These are phyloP conservation scores for Bellardia pandia DNA, from an alignment of 2,888 invertebrate genomes.

Conservation along the genomic window DNA sequence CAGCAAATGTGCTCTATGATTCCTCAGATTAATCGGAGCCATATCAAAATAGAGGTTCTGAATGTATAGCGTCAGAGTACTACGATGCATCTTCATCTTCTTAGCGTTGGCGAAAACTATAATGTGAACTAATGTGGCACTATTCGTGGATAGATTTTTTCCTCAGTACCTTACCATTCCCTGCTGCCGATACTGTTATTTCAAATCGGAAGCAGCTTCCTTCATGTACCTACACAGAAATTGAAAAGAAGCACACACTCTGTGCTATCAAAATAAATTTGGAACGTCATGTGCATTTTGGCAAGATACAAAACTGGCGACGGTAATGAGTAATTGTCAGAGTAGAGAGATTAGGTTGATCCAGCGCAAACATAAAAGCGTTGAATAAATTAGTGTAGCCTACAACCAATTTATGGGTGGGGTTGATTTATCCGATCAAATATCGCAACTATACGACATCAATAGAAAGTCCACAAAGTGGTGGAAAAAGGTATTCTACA, in stretches of 20 bases:
- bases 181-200: conserved; percentile 44
- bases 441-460: conserved; percentile 38
- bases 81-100: no score
- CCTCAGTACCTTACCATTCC: conserved; percentile 36
- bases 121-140: no score
- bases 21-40: no score
- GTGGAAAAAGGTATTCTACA: not conserved
- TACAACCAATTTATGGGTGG: conserved; percentile 29
- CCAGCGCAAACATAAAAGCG: not conserved
- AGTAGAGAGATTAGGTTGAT: no score
- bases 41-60: no score
- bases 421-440: conserved; percentile 46
- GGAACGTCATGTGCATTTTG: not conserved
- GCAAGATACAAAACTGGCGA: not conserved
- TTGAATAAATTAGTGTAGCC: not conserved
- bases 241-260: not conserved
- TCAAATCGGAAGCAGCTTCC: conserved; percentile 16
- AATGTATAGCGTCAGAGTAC: no score
- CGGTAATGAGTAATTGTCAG: not conserved
- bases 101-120: no score
- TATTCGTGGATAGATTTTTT: not conserved
- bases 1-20: no score
- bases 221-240: not conserved
- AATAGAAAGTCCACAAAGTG: not conserved
- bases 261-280: not conserved